Percentiles rank a stretch among this genome's conserved stretches.
Evolutionary conservation across 2,888 invertebrate species (phyloP).

Genomic region (Drosophila leonis): DNA sequence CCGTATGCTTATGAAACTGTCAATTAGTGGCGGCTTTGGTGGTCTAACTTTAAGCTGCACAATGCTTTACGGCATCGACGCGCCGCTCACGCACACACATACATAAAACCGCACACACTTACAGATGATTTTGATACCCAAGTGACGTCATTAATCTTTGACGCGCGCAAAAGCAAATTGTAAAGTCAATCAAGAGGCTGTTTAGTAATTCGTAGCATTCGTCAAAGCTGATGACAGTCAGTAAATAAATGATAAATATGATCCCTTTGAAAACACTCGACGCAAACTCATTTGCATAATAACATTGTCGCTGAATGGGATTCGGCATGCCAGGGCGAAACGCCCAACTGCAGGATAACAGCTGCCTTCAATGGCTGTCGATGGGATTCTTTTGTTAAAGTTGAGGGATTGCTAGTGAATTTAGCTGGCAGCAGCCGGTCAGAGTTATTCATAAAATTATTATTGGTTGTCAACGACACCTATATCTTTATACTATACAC

Average conservation of each 20-base stretch:
- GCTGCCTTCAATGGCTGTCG: constrained; percentile 8
- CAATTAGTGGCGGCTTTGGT: constrained; percentile 72
- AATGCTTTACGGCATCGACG: background rate
- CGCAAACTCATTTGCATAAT: constrained; percentile 71
- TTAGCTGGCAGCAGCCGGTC: constrained; percentile 29
- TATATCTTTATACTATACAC: background rate
- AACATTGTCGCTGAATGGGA: constrained; percentile 53
- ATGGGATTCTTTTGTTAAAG: constrained; percentile 25
- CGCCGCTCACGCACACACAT: background rate
- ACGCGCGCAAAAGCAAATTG: constrained; percentile 23
- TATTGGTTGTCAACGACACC: constrained; percentile 36
- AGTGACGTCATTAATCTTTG: constrained; percentile 58
- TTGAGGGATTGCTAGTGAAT: constrained; percentile 10
- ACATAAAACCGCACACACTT: background rate
- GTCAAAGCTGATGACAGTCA: constrained; percentile 68
- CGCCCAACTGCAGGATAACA: constrained; percentile 9
- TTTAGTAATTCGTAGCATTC: constrained; percentile 37
- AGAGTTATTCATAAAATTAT: constrained; percentile 20
- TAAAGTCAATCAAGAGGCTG: constrained; percentile 53
- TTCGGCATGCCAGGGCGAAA: background rate
- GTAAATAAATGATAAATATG: constrained; percentile 80
- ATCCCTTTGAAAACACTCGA: constrained; percentile 72
- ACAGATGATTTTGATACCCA: constrained; percentile 5
- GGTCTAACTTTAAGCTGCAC: constrained; percentile 59
- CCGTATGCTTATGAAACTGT: constrained; percentile 72